These are phyloP conservation scores for Andrena trimmerana DNA, from an alignment of 2,888 invertebrate species.

Conservation along the genomic window DNA sequence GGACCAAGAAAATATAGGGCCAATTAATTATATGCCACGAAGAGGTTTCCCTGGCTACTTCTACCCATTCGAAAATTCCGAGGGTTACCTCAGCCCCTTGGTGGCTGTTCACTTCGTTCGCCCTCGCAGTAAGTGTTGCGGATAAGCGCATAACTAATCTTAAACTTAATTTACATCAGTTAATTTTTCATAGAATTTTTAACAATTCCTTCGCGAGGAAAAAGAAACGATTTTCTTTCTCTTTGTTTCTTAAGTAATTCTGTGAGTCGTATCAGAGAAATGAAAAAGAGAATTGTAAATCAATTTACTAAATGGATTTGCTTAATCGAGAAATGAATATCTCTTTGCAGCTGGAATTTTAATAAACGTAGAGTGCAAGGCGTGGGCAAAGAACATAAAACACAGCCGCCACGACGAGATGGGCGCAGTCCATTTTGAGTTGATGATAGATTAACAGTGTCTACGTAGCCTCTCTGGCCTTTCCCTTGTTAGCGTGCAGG, in stretches of 20 bases:
- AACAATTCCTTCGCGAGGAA: neutral
- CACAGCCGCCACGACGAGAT: conserved; percentile 89
- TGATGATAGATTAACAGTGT: conserved; percentile 86
- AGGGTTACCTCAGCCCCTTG: conserved; percentile 95
- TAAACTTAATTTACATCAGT: neutral
- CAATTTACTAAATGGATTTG: neutral
- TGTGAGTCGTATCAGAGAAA: too few species aligned
- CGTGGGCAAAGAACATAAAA: conserved; percentile 89
- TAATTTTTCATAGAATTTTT: neutral
- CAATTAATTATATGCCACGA: conserved; percentile 92
- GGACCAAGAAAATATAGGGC: conserved; percentile 96
- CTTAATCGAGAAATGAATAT: conserved; percentile 15
- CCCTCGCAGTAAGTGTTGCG: conserved; percentile 90
- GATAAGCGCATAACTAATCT: neutral
- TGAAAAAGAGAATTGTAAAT: neutral
- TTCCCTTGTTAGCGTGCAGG: conserved; percentile 47
- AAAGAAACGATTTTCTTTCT: too few species aligned
- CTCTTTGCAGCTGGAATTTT: conserved; percentile 87
- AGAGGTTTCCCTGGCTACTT: conserved; percentile 95
- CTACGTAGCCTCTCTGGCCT: conserved; percentile 15
- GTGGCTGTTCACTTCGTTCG: conserved; percentile 94
- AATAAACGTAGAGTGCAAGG: conserved; percentile 90
- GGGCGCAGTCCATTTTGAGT: conserved; percentile 91
- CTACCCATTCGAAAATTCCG: conserved; percentile 94
- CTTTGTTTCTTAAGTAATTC: too few species aligned